Percentiles rank a stretch among this genome's conserved stretches.
Evolutionary conservation across 2,797 vertebrate species (phyloP).

Genomic region (Micromesistius poutassou): DNA sequence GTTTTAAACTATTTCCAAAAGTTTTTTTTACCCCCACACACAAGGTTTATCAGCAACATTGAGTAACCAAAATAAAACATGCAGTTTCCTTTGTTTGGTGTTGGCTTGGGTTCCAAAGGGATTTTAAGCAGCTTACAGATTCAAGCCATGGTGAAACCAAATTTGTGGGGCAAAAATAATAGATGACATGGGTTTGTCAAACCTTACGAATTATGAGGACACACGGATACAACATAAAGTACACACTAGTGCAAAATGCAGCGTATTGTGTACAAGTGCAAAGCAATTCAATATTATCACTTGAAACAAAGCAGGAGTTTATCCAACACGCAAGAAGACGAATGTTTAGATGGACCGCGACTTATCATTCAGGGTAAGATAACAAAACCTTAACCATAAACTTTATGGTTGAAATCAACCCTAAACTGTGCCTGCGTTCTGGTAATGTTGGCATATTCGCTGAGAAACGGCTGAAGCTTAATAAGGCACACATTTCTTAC

Average conservation of each 20-base stretch:
- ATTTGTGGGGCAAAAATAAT: background rate
- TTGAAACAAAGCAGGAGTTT: background rate
- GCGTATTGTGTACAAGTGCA: background rate
- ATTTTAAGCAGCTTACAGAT: background rate
- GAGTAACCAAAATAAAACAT: conserved; percentile 3
- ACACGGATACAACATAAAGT: background rate
- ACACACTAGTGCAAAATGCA: background rate
- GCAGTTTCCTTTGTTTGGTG: background rate
- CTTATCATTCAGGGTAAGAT: background rate
- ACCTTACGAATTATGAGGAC: background rate
- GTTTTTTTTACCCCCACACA: background rate
- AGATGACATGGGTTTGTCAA: background rate
- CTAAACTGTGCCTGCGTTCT: background rate
- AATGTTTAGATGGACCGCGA: background rate
- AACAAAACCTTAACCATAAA: background rate
- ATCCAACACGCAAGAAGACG: background rate
- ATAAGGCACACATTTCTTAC: conserved; percentile 61
- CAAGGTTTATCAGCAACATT: background rate
- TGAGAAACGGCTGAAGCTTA: conserved; percentile 45
- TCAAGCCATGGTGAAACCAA: background rate
- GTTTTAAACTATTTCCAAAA: background rate
- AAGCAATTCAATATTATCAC: background rate
- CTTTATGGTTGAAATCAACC: background rate
- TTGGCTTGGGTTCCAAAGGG: background rate
- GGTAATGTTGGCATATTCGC: conserved; percentile 44